phyloP scores from a whole-genome alignment of 2,797 vertebrate species.

The Kryptopterus vitreolus region DNA sequence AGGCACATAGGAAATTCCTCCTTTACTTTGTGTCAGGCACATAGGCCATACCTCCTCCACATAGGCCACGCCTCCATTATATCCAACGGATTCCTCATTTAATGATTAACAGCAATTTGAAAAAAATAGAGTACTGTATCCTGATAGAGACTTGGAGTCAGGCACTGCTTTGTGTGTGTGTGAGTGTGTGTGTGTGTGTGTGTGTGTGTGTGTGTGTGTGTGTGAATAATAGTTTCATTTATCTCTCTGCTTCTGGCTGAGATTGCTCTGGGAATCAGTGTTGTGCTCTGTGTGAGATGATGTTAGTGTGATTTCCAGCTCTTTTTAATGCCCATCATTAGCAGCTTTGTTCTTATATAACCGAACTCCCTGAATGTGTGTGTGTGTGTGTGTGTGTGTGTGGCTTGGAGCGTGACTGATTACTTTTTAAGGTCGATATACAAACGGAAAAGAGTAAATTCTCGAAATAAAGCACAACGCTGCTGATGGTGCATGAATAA shows the following conservation, averaged over 20 bases:
- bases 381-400: background rate
- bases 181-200: background rate
- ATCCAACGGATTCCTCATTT: too few relatives aligned
- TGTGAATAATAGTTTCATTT: slow-evolving; percentile 42
- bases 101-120: background rate
- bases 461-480: background rate
- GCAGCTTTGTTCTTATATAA: slow-evolving; percentile 23
- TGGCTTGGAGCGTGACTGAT: slow-evolving; percentile 9
- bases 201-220: slow-evolving; percentile 1
- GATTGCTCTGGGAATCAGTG: slow-evolving; percentile 18
- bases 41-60: background rate
- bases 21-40: background rate
- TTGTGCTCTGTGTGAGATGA: slow-evolving; percentile 26
- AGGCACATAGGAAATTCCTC: background rate
- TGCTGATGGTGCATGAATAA: background rate
- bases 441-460: background rate
- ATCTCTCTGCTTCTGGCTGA: slow-evolving; percentile 11
- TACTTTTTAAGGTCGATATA: background rate
- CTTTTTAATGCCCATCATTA: slow-evolving; percentile 18
- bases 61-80: background rate
- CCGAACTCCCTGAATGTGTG: background rate
- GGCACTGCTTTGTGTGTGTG: background rate
- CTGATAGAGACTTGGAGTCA: background rate
- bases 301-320: slow-evolving; percentile 9
- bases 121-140: background rate